A percentile compares a stretch with the other conserved stretches of the same genome.
These are phyloP conservation scores for Eupithecia vulgata DNA, from an alignment of 2,888 invertebrate genomes.

Conservation along the genomic window DNA sequence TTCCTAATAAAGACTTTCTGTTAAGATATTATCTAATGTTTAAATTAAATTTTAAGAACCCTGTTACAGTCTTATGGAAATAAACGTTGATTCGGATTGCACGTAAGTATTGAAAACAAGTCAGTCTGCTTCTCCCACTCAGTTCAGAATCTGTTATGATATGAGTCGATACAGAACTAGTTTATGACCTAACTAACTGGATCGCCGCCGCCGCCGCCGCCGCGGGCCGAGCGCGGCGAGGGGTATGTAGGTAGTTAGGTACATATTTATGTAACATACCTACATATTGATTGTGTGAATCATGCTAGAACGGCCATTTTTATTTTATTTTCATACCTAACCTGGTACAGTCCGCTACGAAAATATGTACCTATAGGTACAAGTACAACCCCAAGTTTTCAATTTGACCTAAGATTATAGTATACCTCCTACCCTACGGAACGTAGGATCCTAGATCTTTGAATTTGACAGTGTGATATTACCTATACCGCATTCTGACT, in stretches of 20 bases:
- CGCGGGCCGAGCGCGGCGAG: background rate
- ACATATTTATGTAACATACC: background rate
- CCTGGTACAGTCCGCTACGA: too few relatives aligned
- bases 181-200: background rate
- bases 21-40: too few relatives aligned
- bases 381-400: too few relatives aligned
- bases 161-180: background rate
- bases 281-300: background rate
- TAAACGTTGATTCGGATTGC: background rate
- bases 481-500: too few relatives aligned
- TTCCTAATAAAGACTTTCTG: too few relatives aligned
- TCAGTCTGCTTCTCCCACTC: background rate
- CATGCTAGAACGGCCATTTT: background rate
- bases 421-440: too few relatives aligned
- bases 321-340: background rate
- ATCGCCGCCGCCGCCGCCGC: background rate
- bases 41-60: too few relatives aligned
- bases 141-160: background rate
- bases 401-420: too few relatives aligned
- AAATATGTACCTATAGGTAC: too few relatives aligned
- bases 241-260: background rate
- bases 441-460: too few relatives aligned
- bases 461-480: too few relatives aligned
- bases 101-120: background rate
- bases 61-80: background rate